Evolutionary conservation across 1,140 invertebrate species (phyloP).

Genomic region (Wiebesia pumilae): DNA sequence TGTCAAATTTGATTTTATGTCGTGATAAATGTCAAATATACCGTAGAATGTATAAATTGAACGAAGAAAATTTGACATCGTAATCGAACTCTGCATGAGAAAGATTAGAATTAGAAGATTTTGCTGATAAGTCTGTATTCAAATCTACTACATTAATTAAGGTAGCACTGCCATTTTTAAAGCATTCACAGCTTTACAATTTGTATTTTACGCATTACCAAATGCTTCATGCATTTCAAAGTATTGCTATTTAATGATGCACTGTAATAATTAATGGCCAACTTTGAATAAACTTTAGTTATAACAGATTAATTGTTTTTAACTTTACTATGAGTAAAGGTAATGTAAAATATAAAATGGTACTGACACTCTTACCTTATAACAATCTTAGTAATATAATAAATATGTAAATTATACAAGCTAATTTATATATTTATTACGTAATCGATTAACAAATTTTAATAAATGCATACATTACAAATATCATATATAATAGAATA

Average conservation of each 20-base stretch:
- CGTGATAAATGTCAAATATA: constrained; percentile 14
- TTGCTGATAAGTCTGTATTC: background rate
- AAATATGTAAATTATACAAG: background rate
- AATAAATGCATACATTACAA: background rate
- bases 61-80: background rate
- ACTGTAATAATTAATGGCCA: constrained; percentile 30
- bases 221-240: constrained; percentile 31
- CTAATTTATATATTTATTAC: background rate
- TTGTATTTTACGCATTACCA: constrained; percentile 9
- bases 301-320: constrained; percentile 19
- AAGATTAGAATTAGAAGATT: constrained; percentile 23
- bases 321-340: constrained; percentile 5
- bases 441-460: background rate
- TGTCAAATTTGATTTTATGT: background rate
- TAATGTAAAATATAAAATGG: background rate
- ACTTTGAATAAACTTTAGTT: constrained; percentile 24
- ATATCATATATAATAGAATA: background rate
- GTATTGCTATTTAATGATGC: background rate
- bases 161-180: constrained; percentile 14
- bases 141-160: constrained; percentile 7
- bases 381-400: background rate
- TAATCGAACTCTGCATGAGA: constrained; percentile 24
- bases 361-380: background rate
- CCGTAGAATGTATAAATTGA: background rate
- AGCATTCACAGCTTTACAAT: constrained; percentile 19